phyloP scores from a whole-genome alignment of 1,140 invertebrate species.

The Sinonovacula constricta region DNA sequence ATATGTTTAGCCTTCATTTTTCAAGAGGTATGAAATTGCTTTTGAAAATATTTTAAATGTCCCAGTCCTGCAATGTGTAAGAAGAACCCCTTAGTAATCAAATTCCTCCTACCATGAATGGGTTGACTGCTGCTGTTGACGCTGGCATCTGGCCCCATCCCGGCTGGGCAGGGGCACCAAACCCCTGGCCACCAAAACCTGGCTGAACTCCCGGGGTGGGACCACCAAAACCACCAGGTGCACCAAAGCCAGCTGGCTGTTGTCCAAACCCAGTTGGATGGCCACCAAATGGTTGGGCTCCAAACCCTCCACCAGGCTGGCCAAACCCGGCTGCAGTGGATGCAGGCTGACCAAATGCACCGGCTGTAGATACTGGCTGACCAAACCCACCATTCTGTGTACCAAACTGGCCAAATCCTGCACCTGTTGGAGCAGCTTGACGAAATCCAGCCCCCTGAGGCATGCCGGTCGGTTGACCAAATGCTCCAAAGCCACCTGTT shows the following conservation, averaged over 20 bases:
- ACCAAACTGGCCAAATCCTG: conserved; percentile 53
- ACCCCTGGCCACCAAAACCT: conserved; percentile 40
- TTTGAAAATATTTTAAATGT: no score
- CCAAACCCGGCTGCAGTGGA: conserved; percentile 31
- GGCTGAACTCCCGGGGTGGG: conserved; percentile 16
- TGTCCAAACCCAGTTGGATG: no score
- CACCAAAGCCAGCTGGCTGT: background rate
- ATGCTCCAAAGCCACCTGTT: conserved; percentile 37
- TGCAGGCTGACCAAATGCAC: conserved; percentile 4
- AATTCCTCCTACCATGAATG: conserved; percentile 69
- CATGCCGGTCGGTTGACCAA: conserved; percentile 23
- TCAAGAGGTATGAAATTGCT: no score
- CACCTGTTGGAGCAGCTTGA: conserved; percentile 38
- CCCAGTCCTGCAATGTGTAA: no score
- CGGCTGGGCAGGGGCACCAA: background rate
- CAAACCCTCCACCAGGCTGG: conserved; percentile 52
- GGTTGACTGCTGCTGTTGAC: conserved; percentile 55
- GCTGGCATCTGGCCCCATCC: conserved; percentile 24
- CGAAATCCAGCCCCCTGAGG: conserved; percentile 34
- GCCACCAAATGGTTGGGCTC: no score
- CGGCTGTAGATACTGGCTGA: conserved; percentile 26
- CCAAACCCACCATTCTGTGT: conserved; percentile 52
- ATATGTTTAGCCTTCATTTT: no score
- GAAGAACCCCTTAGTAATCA: no score
- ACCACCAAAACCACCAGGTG: conserved; percentile 39